Evolutionary conservation across 2,113 vertebrate genomes (phyloP), one percentile per base, ranked within the genome.

Genomic region (Mormyrus lacerda): DNA sequence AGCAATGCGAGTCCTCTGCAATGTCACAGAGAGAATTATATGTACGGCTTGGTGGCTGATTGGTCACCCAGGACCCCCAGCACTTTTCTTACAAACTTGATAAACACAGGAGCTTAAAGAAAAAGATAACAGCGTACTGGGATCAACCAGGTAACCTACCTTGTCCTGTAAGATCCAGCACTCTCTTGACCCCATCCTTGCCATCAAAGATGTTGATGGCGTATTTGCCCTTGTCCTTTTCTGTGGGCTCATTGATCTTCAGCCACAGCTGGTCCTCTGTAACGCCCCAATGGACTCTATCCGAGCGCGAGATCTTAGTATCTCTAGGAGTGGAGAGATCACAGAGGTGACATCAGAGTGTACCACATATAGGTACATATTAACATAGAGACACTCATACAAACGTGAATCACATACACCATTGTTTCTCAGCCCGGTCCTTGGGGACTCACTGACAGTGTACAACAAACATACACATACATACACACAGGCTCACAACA

Each of bases 201-300:
- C 98, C 98, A 90, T 99, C 98, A 89, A 98, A 99, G 93, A 99
- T 96, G 92, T 99, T 97, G 93, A 99, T 96, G 87, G 94, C 91
- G 69, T 99, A 99, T 95, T 96, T 99, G 91, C 98, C 98, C 93
- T 98, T 98, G 94, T 99, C 98, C 73, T 97, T 99, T 9, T 97
- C 97, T n/a, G 98, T 98, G 1, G 98, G 98, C 90, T 99, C 98
- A 55, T 97, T 98, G 94, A 99, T 99, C 92, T 99, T 97, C 51
- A 99, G 93, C 98, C 98, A 99, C 88, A 99, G 96, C 96, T 99
- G 97, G 91, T 99, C 97, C 87, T 96, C 98, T 0, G 98, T 98
- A 91, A 98, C 96, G 47, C 98, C 98, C 24, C 94, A 95, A 94
- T 97, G 97, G 73, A 99, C 96, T 92, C 97, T 96, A 89, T 99